phyloP scores from a whole-genome alignment of 2,797 vertebrate genomes.

The Psittacula derbiana region DNA sequence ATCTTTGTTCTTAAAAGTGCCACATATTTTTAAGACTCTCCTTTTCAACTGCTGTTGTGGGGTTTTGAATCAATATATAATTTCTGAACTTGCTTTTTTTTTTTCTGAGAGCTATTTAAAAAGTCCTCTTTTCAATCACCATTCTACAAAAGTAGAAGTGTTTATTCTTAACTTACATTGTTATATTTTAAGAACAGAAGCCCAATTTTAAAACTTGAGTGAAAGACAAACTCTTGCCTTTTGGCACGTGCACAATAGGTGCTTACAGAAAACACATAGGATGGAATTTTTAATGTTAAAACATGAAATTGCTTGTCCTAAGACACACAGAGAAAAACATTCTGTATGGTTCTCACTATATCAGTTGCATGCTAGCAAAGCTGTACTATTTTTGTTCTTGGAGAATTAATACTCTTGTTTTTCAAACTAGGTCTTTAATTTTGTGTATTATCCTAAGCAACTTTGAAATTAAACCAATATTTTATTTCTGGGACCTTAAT shows the following conservation, averaged over 20 bases:
- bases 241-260: not conserved
- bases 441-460: not conserved
- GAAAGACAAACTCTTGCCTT: not conserved
- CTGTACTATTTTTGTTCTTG: not conserved
- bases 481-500: not conserved
- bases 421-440: not conserved
- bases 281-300: slow-evolving; percentile 1
- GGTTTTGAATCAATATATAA: slow-evolving; percentile 37
- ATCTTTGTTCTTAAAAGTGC: slow-evolving; percentile 42
- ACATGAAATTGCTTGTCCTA: not conserved
- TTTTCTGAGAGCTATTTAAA: slow-evolving; percentile 32
- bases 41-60: slow-evolving; percentile 2
- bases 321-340: not conserved
- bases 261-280: not conserved
- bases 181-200: not conserved
- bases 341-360: not conserved
- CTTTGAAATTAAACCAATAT: not conserved
- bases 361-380: not conserved
- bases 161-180: slow-evolving; percentile 10
- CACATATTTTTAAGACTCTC: not conserved
- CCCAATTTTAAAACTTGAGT: not conserved
- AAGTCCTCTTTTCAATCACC: not conserved
- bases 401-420: not conserved
- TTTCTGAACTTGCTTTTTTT: slow-evolving; percentile 37
- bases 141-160: not conserved